Evolutionary conservation across 2,797 vertebrate genomes (phyloP).

Genomic region (Sarcoramphus papa): DNA sequence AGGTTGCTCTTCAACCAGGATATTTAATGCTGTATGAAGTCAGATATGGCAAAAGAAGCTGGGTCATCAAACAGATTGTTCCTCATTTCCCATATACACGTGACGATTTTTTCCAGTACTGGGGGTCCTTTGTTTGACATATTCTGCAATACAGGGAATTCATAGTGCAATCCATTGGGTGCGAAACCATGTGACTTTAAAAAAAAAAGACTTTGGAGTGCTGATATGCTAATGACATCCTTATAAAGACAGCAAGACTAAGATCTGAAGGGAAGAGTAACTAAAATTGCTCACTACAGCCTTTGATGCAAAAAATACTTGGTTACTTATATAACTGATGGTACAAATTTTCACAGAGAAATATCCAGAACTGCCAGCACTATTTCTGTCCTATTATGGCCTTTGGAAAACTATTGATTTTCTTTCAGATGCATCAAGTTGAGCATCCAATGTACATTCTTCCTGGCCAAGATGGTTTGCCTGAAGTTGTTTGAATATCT

Average conservation of each 20-base stretch:
- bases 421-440: constrained; percentile 19
- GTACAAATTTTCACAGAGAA: constrained; percentile 32
- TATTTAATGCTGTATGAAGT: background rate
- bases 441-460: constrained; percentile 8
- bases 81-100: background rate
- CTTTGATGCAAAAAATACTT: constrained; percentile 52
- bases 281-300: constrained; percentile 39
- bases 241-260: constrained; percentile 21
- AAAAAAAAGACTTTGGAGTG: background rate
- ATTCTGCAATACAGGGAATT: background rate
- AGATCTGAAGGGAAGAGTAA: constrained; percentile 35
- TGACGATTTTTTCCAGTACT: background rate
- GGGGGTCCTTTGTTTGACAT: background rate
- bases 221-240: constrained; percentile 9
- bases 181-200: background rate
- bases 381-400: constrained; percentile 58
- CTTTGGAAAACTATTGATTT: constrained; percentile 58
- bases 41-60: background rate
- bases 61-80: background rate
- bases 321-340: constrained; percentile 38
- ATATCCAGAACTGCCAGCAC: constrained; percentile 46
- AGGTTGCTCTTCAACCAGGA: background rate
- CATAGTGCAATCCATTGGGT: background rate
- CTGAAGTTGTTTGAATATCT: constrained; percentile 50
- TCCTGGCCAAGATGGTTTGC: constrained; percentile 43